Percentiles rank a stretch among this genome's conserved stretches.
phyloP scores from a whole-genome alignment of 2,113 vertebrate genomes.

The Egretta garzetta region DNA sequence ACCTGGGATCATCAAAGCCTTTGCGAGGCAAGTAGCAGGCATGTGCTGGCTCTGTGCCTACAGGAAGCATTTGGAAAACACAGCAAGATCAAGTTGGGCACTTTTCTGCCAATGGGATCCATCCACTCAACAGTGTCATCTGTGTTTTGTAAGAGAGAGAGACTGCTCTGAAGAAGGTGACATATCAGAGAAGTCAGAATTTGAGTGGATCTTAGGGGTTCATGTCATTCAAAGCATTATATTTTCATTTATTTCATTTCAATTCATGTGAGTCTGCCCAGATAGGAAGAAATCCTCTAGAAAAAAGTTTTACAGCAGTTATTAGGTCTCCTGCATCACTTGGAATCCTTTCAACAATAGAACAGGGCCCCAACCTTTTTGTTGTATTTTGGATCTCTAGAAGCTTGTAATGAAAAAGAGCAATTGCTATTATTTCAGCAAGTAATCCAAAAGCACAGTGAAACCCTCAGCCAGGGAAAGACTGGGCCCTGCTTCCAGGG shows the following conservation, averaged over 20 bases:
- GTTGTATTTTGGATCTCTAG: background rate
- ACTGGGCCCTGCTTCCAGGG: background rate
- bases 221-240: background rate
- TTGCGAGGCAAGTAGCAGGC: background rate
- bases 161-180: background rate
- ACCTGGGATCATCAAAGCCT: background rate
- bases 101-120: background rate
- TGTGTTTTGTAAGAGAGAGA: background rate
- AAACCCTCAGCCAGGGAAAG: background rate
- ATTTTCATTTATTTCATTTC: background rate
- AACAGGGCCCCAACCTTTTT: background rate
- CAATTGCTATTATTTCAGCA: background rate
- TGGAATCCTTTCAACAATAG: background rate
- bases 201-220: background rate
- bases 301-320: background rate
- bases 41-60: background rate
- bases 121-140: background rate
- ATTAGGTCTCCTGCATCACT: background rate
- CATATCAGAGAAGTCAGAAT: background rate
- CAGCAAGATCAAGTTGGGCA: background rate
- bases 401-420: background rate
- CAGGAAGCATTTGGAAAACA: background rate
- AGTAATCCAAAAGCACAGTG: too few species aligned
- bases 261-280: background rate
- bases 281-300: background rate